phyloP scores from a whole-genome alignment of 2,888 invertebrate species.

The Cephonodes hylas region DNA sequence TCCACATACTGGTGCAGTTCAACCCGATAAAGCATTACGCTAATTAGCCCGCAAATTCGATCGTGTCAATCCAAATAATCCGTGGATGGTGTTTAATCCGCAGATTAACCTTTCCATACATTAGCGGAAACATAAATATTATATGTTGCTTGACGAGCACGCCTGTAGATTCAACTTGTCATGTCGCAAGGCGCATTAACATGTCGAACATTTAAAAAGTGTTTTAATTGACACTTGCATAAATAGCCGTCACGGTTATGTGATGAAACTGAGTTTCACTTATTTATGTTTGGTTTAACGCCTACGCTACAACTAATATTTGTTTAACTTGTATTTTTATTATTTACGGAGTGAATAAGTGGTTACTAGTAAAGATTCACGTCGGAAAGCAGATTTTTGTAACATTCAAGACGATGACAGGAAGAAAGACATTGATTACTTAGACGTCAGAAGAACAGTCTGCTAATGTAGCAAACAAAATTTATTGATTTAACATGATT shows the following conservation, averaged over 20 bases:
- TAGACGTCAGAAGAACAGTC: too few relatives aligned
- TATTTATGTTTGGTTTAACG: neutral
- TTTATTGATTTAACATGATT: too few relatives aligned
- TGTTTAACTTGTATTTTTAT: neutral
- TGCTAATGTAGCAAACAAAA: too few relatives aligned
- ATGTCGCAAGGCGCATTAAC: neutral
- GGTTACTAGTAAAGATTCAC: too few relatives aligned
- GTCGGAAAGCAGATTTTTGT: too few relatives aligned
- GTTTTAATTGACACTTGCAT: conserved; percentile 8
- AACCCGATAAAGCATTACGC: neutral
- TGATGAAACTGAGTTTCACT: neutral
- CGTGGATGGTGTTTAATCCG: neutral
- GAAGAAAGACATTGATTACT: too few relatives aligned
- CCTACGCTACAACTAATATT: neutral
- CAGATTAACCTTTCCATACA: neutral
- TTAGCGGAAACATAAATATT: neutral
- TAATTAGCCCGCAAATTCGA: neutral
- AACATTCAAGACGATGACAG: too few relatives aligned
- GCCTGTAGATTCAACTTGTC: neutral
- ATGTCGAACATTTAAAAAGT: conserved; percentile 3
- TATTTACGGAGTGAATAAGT: too few relatives aligned
- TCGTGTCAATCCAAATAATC: neutral
- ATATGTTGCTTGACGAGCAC: neutral
- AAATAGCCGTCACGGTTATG: neutral
- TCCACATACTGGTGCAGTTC: too few relatives aligned